Evolutionary conservation across 1,140 invertebrate genomes (phyloP).

Genomic region (Zaprionus gabonicus): DNA sequence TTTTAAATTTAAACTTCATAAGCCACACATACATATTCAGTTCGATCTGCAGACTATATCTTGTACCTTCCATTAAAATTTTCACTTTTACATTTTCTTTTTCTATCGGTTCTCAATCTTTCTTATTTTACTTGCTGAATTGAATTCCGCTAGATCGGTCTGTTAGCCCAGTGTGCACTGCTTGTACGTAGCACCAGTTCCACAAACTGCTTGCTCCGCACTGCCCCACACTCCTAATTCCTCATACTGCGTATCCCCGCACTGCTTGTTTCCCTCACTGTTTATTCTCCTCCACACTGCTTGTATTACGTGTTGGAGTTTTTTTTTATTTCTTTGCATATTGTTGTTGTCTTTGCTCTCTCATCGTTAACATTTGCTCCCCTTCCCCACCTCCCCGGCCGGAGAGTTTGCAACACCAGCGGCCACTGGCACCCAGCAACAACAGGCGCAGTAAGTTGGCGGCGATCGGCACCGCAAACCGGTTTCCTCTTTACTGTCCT

Average conservation of each 20-base stretch:
- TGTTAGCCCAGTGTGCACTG: background rate
- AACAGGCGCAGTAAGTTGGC: constrained; percentile 57
- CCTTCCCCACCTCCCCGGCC: background rate
- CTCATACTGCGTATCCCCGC: background rate
- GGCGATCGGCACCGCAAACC: constrained; percentile 34
- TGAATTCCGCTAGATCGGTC: too few species aligned
- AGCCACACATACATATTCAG: too few species aligned
- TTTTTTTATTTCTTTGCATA: constrained; percentile 7
- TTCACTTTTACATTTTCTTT: too few species aligned
- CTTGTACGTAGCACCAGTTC: background rate
- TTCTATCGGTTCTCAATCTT: too few species aligned
- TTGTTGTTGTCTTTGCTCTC: constrained; percentile 60
- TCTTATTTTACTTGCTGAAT: too few species aligned
- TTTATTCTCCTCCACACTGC: constrained; percentile 19
- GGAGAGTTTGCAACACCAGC: background rate
- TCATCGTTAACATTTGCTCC: constrained; percentile 21
- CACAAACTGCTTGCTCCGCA: too few species aligned
- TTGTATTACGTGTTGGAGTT: constrained; percentile 77
- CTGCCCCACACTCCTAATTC: too few species aligned
- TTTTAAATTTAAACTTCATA: too few species aligned
- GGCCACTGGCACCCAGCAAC: constrained; percentile 74
- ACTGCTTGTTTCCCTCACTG: constrained; percentile 17
- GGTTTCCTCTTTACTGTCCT: constrained; percentile 48
- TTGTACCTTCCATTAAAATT: too few species aligned
- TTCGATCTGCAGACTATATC: too few species aligned